These are phyloP conservation scores for Eupithecia centaureata DNA, from an alignment of 2,888 invertebrate genomes.

Conservation along the genomic window DNA sequence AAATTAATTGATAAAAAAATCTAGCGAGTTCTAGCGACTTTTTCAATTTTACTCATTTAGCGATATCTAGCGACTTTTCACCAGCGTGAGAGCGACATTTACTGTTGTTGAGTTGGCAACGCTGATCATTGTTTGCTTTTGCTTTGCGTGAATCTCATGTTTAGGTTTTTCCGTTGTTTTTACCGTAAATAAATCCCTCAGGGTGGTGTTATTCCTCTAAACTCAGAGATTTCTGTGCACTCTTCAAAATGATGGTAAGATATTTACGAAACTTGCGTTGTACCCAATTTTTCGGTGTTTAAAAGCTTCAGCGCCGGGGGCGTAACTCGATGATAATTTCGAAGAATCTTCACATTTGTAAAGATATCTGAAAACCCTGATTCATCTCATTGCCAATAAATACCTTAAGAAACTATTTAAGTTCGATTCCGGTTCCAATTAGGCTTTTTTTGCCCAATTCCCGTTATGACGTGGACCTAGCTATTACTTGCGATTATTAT, in stretches of 20 bases:
- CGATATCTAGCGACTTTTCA: too few species aligned
- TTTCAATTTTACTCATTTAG: too few species aligned
- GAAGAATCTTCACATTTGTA: constrained; percentile 8
- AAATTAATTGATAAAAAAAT: too few species aligned
- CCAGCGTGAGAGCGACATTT: too few species aligned
- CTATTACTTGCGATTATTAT: not conserved
- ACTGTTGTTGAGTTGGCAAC: too few species aligned
- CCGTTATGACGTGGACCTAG: constrained; percentile 24
- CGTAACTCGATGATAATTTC: constrained; percentile 25
- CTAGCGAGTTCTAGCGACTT: too few species aligned
- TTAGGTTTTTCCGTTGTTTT: constrained; percentile 19
- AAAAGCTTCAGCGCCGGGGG: constrained; percentile 23
- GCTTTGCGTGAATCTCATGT: constrained; percentile 5
- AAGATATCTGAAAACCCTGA: constrained; percentile 15
- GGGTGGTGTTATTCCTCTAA: not conserved
- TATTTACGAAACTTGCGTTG: not conserved
- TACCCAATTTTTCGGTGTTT: not conserved
- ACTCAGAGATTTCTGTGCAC: not conserved
- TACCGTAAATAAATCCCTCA: constrained; percentile 3
- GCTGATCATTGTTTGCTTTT: constrained; percentile 8
- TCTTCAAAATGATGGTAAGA: constrained; percentile 68
- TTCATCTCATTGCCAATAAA: constrained; percentile 11
- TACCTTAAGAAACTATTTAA: constrained; percentile 7
- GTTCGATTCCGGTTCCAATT: not conserved
- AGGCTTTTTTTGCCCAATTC: not conserved